phyloP scores from a whole-genome alignment of 2,797 vertebrate species.

The Gephyroberyx darwinii region DNA sequence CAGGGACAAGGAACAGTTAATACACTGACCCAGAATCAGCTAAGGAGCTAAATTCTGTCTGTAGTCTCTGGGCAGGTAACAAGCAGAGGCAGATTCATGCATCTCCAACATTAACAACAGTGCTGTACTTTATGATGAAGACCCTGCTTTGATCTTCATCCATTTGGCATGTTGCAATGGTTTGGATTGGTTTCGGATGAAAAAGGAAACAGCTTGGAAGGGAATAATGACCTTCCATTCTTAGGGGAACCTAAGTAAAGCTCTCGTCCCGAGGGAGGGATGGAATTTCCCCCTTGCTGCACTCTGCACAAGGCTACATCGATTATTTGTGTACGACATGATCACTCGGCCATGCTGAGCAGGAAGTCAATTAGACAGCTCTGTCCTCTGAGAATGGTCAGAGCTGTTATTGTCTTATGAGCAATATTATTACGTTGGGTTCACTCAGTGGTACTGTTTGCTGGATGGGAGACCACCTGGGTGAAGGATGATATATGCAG shows the following conservation, averaged over 20 bases:
- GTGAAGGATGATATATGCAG: not conserved
- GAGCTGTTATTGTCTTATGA: slow-evolving; percentile 10
- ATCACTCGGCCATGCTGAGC: slow-evolving; percentile 53
- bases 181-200: slow-evolving; percentile 30
- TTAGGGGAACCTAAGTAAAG: slow-evolving; percentile 43
- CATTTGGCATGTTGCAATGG: not conserved
- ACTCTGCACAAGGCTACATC: slow-evolving; percentile 63
- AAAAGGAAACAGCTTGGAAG: slow-evolving; percentile 26
- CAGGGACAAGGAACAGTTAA: no score
- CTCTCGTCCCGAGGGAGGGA: slow-evolving; percentile 56
- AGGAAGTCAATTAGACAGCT: slow-evolving; percentile 60
- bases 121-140: no score
- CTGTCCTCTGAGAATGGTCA: slow-evolving; percentile 49
- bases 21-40: no score
- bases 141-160: not conserved
- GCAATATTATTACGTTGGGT: not conserved
- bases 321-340: slow-evolving; percentile 69
- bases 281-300: slow-evolving; percentile 66
- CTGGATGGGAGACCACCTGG: not conserved
- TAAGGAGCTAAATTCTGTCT: no score
- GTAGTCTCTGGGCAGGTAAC: no score
- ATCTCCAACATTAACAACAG: no score
- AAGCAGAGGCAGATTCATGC: no score
- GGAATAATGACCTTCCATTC: slow-evolving; percentile 55
- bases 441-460: not conserved